Evolutionary conservation across 2,888 invertebrate genomes (phyloP).

Genomic region (Cyclophora albipunctata): DNA sequence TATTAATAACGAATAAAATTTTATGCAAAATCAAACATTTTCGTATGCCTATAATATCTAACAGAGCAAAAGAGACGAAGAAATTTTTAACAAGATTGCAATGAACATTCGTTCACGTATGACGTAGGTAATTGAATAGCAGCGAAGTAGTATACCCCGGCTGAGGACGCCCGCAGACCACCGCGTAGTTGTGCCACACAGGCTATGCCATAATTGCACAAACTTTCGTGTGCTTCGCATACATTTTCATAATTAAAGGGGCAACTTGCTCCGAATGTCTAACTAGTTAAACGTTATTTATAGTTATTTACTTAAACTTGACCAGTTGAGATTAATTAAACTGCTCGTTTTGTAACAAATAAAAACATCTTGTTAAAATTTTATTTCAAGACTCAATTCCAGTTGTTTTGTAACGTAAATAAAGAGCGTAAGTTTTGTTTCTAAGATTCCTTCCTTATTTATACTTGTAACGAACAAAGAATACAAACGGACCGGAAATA

Average conservation of each 20-base stretch:
- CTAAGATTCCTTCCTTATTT: conserved; percentile 12
- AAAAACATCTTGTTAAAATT: neutral
- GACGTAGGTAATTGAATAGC: conserved; percentile 62
- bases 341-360: neutral
- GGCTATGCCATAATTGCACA: conserved; percentile 66
- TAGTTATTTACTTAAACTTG: conserved; percentile 42
- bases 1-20: no score
- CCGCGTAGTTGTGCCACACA: conserved; percentile 38
- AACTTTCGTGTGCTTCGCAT: conserved; percentile 73
- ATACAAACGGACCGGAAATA: conserved; percentile 26
- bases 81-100: conserved; percentile 42
- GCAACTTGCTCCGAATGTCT: conserved; percentile 61
- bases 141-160: conserved; percentile 50
- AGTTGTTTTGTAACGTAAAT: neutral
- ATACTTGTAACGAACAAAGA: conserved; percentile 31
- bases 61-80: conserved; percentile 13
- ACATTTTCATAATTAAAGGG: conserved; percentile 74
- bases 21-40: no score
- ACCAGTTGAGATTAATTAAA: conserved; percentile 24
- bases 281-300: conserved; percentile 52
- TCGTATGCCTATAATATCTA: no score
- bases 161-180: conserved; percentile 55
- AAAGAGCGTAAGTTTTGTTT: neutral
- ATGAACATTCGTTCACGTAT: conserved; percentile 37
- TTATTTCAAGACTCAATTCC: no score